phyloP scores from a whole-genome alignment of 2,797 vertebrate species.

The Halcyon badia region DNA sequence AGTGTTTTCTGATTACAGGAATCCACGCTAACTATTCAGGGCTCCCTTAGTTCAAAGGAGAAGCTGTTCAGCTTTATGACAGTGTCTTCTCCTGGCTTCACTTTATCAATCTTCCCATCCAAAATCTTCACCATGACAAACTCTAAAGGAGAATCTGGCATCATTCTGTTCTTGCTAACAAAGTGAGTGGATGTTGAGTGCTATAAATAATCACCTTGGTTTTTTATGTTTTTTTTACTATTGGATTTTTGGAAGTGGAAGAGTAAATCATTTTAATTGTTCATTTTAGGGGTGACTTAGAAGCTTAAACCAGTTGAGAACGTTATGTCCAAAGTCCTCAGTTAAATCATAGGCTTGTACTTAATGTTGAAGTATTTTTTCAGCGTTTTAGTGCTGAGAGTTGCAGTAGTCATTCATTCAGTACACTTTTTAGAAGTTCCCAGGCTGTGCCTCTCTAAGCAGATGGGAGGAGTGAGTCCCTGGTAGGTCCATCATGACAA shows the following conservation, averaged over 20 bases:
- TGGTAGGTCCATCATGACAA: neutral
- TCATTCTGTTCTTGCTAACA: neutral
- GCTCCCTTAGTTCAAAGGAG: neutral
- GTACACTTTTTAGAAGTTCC: neutral
- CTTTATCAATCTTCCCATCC: neutral
- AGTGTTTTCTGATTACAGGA: neutral
- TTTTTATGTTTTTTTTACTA: neutral
- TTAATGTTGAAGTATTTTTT: neutral
- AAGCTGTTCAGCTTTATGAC: neutral
- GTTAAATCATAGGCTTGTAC: neutral
- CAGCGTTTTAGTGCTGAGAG: neutral
- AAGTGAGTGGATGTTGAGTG: neutral
- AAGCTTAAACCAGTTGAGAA: neutral
- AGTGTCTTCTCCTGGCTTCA: neutral
- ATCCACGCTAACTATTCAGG: neutral
- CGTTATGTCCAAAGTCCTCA: neutral
- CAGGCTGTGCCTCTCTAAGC: neutral
- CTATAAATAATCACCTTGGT: fast-evolving
- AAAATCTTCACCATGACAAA: neutral
- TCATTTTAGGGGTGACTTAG: neutral
- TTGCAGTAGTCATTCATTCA: neutral
- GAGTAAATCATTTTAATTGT: neutral
- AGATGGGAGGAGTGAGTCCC: neutral
- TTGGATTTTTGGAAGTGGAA: neutral
- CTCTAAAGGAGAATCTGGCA: neutral